A percentile compares a stretch with the other conserved stretches of the same genome.
Evolutionary conservation across 2,113 vertebrate species (phyloP).

Genomic region (Myiagra hebetior): DNA sequence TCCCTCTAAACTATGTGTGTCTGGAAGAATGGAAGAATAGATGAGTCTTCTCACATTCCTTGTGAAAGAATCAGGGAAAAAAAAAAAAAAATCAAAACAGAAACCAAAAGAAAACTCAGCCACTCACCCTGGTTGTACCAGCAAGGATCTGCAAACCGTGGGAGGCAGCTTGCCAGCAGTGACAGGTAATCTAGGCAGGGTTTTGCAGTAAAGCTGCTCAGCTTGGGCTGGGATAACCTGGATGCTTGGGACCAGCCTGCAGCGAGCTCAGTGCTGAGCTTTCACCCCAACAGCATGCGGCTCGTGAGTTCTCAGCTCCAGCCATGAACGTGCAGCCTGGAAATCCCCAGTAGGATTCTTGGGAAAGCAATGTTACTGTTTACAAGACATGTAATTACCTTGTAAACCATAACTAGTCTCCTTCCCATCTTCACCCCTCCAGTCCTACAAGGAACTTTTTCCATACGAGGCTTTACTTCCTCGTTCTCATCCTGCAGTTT

Average conservation of each 20-base stretch:
- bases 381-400: neutral
- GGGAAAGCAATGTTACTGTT: neutral
- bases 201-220: neutral
- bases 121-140: neutral
- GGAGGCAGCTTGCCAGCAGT: neutral
- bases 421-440: neutral
- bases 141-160: neutral
- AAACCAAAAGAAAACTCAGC: neutral
- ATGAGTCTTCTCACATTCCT: neutral
- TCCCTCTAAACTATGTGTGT: neutral
- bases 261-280: neutral
- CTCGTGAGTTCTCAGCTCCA: neutral
- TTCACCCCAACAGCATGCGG: rapidly evolving
- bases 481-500: neutral
- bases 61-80: neutral
- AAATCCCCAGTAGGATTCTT: neutral
- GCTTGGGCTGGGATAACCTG: neutral
- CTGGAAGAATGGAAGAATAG: neutral
- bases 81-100: neutral
- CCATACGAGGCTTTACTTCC: neutral
- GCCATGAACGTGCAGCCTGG: neutral
- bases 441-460: neutral
- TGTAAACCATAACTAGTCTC: neutral
- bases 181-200: neutral
- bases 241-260: neutral